A percentile compares a stretch with the other conserved stretches of the same genome.
phyloP scores from a whole-genome alignment of 1,140 invertebrate species.

The Pseudobourletiella spinata region DNA sequence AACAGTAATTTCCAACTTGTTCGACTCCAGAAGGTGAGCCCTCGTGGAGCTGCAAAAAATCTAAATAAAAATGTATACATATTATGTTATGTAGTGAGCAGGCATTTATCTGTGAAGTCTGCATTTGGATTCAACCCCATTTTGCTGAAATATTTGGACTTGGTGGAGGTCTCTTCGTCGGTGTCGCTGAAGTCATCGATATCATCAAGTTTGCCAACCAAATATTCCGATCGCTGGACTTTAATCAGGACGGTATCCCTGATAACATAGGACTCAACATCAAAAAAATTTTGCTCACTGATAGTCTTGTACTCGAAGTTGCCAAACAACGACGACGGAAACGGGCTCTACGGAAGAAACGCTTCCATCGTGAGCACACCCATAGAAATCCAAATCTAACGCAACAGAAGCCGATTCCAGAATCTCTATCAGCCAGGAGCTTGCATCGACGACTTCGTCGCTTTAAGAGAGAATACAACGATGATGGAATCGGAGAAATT shows the following conservation, averaged over 20 bases:
- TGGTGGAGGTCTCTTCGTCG: neutral
- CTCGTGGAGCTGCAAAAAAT: neutral
- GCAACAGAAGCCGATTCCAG: no score
- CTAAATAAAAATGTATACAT: neutral
- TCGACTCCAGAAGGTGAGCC: neutral
- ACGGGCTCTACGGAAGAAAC: no score
- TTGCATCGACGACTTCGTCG: no score
- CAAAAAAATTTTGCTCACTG: slow-evolving; percentile 1
- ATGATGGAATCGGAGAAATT: no score
- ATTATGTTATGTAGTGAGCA: neutral
- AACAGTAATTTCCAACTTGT: neutral
- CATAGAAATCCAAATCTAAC: no score
- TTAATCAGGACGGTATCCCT: slow-evolving; percentile 14
- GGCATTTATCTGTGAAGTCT: slow-evolving; percentile 5
- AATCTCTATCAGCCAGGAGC: no score
- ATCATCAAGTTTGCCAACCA: slow-evolving; percentile 10
- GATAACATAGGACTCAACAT: slow-evolving; percentile 18
- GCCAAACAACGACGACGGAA: neutral
- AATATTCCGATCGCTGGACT: slow-evolving; percentile 13
- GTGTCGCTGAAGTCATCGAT: slow-evolving; percentile 3
- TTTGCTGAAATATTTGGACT: slow-evolving; percentile 21
- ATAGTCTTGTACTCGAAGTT: neutral
- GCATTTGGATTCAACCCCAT: slow-evolving; percentile 22
- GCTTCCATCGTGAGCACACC: no score
- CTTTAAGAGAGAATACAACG: no score